Percentiles rank a stretch among this genome's conserved stretches.
Conservation (phyloP, 30 jellyfish, hydroid and myxozoan genomes). For the Mastigias papua region DNA sequence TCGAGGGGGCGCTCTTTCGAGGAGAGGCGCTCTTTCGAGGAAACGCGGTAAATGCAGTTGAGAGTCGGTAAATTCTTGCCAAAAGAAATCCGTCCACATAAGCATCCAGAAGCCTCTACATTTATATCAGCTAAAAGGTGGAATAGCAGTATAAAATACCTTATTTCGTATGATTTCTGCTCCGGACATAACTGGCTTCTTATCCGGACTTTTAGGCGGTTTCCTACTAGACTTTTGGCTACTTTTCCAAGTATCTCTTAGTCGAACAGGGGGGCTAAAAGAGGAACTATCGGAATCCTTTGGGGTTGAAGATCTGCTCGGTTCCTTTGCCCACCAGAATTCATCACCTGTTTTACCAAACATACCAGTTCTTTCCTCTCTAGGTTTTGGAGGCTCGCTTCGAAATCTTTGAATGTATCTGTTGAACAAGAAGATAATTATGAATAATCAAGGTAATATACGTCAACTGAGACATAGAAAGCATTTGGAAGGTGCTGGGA, state of each 20-base stretch:
- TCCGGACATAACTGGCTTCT: neutral
- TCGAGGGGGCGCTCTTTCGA: too few species aligned
- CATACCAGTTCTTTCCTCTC: conserved; percentile 31
- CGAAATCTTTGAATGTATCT: conserved; percentile 77
- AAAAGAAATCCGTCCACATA: too few species aligned
- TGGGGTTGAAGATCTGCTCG: conserved; percentile 74
- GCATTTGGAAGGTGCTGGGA: neutral
- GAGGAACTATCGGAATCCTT: conserved; percentile 50
- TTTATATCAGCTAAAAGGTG: neutral
- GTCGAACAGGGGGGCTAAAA: conserved; percentile 63
- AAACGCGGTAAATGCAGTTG: too few species aligned
- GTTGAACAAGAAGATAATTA: too few species aligned
- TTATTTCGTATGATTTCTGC: neutral
- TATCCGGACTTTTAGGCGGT: conserved; percentile 77
- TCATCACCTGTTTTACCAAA: conserved; percentile 4
- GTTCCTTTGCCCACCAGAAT: conserved; percentile 81
- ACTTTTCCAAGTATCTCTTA: conserved; percentile 14
- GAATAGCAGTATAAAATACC: neutral
- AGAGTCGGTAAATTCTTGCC: too few species aligned
- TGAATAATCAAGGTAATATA: too few species aligned
- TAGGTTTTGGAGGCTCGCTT: conserved; percentile 74
- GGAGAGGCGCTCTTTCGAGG: too few species aligned
- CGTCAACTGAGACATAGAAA: neutral
- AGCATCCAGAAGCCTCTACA: too few species aligned
- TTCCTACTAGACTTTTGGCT: neutral